Evolutionary conservation across 2,888 invertebrate species (phyloP), one percentile per base, ranked within the genome.

Genomic region (Caenorhabditis plicata): DNA sequence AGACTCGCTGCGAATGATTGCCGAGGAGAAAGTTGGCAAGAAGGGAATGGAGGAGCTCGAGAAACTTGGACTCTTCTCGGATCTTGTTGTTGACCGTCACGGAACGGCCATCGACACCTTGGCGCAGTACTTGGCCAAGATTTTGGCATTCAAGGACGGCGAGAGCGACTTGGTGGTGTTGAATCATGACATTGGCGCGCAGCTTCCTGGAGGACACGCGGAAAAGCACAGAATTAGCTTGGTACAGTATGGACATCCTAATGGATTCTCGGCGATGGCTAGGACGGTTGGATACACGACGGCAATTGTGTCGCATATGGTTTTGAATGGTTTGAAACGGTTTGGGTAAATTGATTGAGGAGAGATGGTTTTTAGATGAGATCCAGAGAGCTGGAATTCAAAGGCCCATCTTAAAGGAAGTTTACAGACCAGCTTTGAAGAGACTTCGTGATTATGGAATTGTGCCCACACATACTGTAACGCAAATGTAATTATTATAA

Each of bases 291-390:
- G 92, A 20, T 91, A 88, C 84, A 96, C 89, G 0, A 89, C 93
- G 5, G 98, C 92, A 19, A 96, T 98, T 73, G 93, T 95, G 1
- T 88, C 92, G 1, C 93, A 93, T 83, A 99, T 98, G 98, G 87
- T 98, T 60, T 85, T 98, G 13, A 92, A 94, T 82, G 95, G 94
- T 90, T n/a, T 22, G 43, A n/a, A n/a, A n/a, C n/a, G n/a, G n/a
- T n/a, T n/a, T n/a, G n/a, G n/a, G n/a, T n/a, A n/a, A n/a, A n/a
- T n/a, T n/a, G n/a, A n/a, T n/a, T n/a, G n/a, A n/a, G n/a, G n/a
- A n/a, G n/a, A n/a, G n/a, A n/a, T n/a, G n/a, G n/a, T n/a, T 81
- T 81, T 3, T 77, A 92, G 91, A 91, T 76, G 98, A 98, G 85
- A 96, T 98, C 75, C 96, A 98, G 83, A 88, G 90, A 67, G 88